Evolutionary conservation across 2,888 invertebrate species (phyloP), one percentile per base, ranked within the genome.

Genomic region (Girardia tigrina): DNA sequence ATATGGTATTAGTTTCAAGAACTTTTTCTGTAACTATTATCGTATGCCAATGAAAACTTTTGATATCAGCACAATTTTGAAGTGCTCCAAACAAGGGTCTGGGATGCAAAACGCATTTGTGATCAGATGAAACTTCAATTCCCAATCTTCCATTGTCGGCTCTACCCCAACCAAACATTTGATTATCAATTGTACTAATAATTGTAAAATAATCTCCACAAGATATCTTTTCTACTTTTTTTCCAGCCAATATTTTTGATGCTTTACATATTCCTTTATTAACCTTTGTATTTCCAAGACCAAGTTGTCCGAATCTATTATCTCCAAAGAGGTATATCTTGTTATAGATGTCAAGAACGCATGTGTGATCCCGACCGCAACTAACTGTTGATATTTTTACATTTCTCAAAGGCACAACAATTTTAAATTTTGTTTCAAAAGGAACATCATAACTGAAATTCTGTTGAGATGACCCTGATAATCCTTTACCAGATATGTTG

Each of bases 181-280:
- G 79, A 77, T 83, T 83, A 74, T 83, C 83, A 78, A 79, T 79
- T 0, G 83, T 84, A n/a, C 82, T 80, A 2, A 79, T 80, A n/a
- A 83, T 82, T 27, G 83, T 84, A 78, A 82, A 84, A 0, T 80
- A 79, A 77, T 83, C 82, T 4, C 84, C 84, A 80, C 83, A 84
- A 1, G 82, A 79, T 29, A 83, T 81, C 75, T 80, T 81, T 71
- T 79, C 80, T 23, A 84, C 82, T 28, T 79, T 78, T 78, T 82
- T 81, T 26, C 82, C 82, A 6, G 79, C 79, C 70, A 84, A 78
- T 0, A 79, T 79, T 6, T 83, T 82, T 14, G 79, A 77, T 1
- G 83, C 81, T 2, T 80, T 76, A 77, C 79, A 78, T 20, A 82
- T 78, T 26, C 80, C 79, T 14, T 76, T 71, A 42, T 80, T 79